Base-by-base conservation (phyloP, 2,113 vertebrate genomes). In the Microtus montanus region DNA sequence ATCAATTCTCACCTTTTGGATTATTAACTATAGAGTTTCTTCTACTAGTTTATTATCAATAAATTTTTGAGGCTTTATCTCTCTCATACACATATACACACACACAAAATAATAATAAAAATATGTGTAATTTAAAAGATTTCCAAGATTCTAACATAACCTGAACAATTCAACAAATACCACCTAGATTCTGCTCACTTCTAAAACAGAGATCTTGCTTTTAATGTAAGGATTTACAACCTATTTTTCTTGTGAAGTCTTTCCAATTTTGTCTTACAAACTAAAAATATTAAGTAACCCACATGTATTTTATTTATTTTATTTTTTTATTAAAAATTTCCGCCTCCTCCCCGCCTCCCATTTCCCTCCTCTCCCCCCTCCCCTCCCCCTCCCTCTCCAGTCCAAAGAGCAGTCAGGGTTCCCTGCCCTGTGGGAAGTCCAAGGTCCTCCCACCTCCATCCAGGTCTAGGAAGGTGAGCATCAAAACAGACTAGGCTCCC, bases 1-100 rank as follows among this genome's bases (percentile, higher is more conserved):
- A 82, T 82, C 38, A 30, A 58, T 84, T 84, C 26, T 58, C 79
- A n/a, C 19, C 12, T 73, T 92, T 49, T 75, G 49, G 22, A 83
- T 96, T 95, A n/a, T 91, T 91, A 64, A 92, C 95, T 68, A 38
- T 68, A 38, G 24, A 87, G 33, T 28, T n/a, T 91, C 14, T 75
- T 54, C n/a, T 7, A 83, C 41, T 70, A 90, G 11, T 75, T 44
- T 44, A 44, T 84, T 44, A 91, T 4, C 35, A 94, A 74, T n/a
- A 17, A 82, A 95, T 38, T 85, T 87, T 66, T 73, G 17, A 95
- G 58, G 41, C 3, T 88, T 93, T 49, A 52, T 38, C 70, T 73
- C 35, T 71, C 35, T n/a, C 35, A 35, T 14, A 70, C 33, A 63
- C 61, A 63, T 24, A 24, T 9, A 24, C 20, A 66, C 28, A 64